phyloP scores from a whole-genome alignment of 1,140 invertebrate species.

The Paraescarpia echinospica region DNA sequence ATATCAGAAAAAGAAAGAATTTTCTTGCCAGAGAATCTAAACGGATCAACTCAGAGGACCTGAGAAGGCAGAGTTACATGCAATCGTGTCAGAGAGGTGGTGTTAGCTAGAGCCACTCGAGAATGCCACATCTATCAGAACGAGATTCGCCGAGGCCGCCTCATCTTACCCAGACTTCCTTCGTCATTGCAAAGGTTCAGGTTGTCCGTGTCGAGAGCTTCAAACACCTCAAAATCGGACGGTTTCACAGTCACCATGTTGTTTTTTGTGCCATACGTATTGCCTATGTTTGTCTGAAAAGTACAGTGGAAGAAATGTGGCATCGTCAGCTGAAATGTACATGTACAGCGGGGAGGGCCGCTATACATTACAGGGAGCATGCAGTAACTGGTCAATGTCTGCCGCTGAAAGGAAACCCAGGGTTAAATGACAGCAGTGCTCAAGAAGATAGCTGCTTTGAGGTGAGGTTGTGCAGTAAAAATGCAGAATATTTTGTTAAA shows the following conservation, averaged over 20 bases:
- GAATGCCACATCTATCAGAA: not conserved
- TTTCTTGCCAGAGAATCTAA: not conserved
- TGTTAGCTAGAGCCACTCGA: not conserved
- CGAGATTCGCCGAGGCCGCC: not conserved
- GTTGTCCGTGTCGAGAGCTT: conserved; percentile 91
- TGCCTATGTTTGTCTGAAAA: conserved; percentile 79
- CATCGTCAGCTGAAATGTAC: not conserved
- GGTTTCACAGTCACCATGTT: conserved; percentile 88
- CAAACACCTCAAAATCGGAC: conserved; percentile 96
- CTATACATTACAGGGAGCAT: not conserved
- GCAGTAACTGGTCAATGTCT: not conserved
- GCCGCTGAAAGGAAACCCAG: not conserved
- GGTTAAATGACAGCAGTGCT: not conserved
- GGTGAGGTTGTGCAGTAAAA: not conserved
- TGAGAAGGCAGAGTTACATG: not conserved
- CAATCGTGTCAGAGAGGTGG: not conserved
- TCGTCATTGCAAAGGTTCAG: conserved; percentile 64
- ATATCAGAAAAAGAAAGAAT: not conserved
- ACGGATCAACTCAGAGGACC: not conserved
- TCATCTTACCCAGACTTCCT: not conserved
- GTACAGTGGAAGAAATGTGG: conserved; percentile 20
- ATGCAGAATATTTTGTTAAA: no score
- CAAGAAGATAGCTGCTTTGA: not conserved
- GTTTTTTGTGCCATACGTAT: conserved; percentile 85
- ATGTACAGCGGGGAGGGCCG: not conserved